These are phyloP conservation scores for Poecilia wingei DNA, from an alignment of 2,797 vertebrate genomes.

Conservation along the genomic window DNA sequence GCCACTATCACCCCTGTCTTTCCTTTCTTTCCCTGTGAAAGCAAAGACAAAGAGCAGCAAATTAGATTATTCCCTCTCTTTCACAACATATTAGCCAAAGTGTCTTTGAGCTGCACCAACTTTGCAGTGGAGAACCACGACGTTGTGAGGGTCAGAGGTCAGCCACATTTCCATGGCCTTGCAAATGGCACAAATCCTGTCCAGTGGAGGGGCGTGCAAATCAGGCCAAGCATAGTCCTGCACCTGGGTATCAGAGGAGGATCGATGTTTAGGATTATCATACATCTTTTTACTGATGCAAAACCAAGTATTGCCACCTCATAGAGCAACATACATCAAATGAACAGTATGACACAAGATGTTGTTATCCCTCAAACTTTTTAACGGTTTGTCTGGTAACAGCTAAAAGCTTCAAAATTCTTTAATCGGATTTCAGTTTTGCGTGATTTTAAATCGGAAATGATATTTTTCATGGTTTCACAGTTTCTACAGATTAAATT, in stretches of 20 bases:
- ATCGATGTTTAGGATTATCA: background rate
- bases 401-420: background rate
- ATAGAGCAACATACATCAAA: background rate
- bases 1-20: conserved; percentile 90
- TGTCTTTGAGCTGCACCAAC: conserved; percentile 64
- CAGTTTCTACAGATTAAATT: background rate
- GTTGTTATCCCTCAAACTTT: background rate
- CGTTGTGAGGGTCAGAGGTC: conserved; percentile 85
- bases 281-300: background rate
- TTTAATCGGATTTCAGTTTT: background rate
- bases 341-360: background rate
- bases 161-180: conserved; percentile 93
- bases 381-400: background rate
- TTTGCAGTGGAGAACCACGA: conserved; percentile 93
- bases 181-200: conserved; percentile 90
- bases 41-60: conserved; percentile 20
- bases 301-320: background rate
- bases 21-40: conserved; percentile 87
- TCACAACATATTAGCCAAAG: conserved; percentile 6
- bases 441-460: background rate
- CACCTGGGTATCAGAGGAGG: conserved; percentile 76
- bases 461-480: background rate
- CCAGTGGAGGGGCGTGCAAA: conserved; percentile 89
- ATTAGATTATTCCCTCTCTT: background rate
- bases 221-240: conserved; percentile 94